phyloP scores from a whole-genome alignment of 1,140 invertebrate species.

The Leptonema lineaticorne region DNA sequence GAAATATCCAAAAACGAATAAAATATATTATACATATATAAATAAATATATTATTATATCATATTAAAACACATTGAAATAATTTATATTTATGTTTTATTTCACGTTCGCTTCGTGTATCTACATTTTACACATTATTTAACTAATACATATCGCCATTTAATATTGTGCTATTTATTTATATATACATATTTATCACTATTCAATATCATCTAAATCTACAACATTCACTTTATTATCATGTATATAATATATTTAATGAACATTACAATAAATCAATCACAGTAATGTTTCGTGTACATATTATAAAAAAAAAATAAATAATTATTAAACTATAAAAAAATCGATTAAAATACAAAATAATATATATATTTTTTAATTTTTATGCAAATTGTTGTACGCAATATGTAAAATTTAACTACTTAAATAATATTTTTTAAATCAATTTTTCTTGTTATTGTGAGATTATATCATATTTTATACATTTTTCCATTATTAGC shows the following conservation, averaged over 20 bases:
- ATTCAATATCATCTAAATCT: constrained; percentile 14
- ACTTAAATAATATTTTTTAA: no score
- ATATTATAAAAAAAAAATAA: no score
- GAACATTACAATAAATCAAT: constrained; percentile 7
- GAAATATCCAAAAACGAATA: neutral
- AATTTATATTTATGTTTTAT: constrained; percentile 16
- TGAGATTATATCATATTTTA: no score
- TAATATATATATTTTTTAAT: no score
- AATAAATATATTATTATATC: neutral
- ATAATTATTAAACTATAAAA: no score
- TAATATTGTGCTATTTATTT: constrained; percentile 22
- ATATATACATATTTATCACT: constrained; percentile 12
- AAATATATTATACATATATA: neutral
- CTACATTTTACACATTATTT: constrained; percentile 21
- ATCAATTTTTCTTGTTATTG: no score
- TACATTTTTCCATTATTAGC: no score
- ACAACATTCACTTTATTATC: neutral
- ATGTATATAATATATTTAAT: no score
- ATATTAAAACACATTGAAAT: neutral
- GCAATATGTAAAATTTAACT: no score
- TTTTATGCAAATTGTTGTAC: no score
- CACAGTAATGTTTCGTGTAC: no score
- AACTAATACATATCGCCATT: constrained; percentile 19
- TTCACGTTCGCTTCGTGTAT: constrained; percentile 23
- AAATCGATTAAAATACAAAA: no score